Base-by-base conservation (phyloP, 2,797 vertebrate genomes). In the Crenichthys baileyi region DNA sequence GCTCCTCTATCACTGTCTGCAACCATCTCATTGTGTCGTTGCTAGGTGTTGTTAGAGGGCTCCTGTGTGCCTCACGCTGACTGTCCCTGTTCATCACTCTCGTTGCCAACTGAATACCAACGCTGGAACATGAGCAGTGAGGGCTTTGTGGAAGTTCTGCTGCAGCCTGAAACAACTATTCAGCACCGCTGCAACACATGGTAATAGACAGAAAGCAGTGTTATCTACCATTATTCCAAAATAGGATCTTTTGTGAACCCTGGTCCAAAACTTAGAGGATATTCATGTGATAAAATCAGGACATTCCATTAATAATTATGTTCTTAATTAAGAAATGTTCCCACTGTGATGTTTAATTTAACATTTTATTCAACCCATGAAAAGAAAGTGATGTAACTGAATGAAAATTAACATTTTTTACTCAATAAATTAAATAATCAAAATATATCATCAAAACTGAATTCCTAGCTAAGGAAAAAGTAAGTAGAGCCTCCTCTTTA, bases 111-210 rank as follows among this genome's bases (percentile, higher is more conserved):
- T 11, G 90, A 78, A 78, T 90, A 85, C n/a, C 91, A 80, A 20
- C 83, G 26, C 31, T 36, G 74, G 79, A 96, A 95, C n/a, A 36
- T 91, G 55, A 94, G 94, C n/a, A 46, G 79, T 7, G 93, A 93
- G 8, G 91, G 92, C 70, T 89, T 58, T 74, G 51, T 70, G 0
- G 83, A 76, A 48, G 87, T 94, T 41, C 60, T 80, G 67, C 65
- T 96, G 56, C 81, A 91, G 0, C 86, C 96, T 0, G 96, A 96
- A 78, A 92, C 92, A 0, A 46, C 90, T 39, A 2, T 97, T 3
- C 91, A 87, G 75, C 80, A 94, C 51, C 92, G 93, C 76, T 98
- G 97, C 90, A 97, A 96, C 90, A 92, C 74, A 76, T 98, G 97
- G 97, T 98, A 91, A 82, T 15, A 20, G 22, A 22, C 53, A 11